Base-by-base conservation (phyloP, 2,797 vertebrate species). In the Allobates femoralis region DNA sequence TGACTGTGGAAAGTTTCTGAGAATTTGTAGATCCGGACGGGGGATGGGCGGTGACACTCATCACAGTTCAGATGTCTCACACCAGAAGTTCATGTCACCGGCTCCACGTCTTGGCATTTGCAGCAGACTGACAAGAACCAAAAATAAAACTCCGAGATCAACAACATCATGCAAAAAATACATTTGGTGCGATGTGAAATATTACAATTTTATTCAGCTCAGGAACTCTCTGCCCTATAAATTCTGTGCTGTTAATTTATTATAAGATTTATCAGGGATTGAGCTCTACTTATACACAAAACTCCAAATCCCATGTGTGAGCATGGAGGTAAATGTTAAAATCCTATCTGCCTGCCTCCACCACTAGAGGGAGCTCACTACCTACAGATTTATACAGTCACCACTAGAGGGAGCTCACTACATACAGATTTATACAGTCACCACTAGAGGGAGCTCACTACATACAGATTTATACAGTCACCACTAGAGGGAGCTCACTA, bases 21-120 rank as follows among this genome's bases (percentile, higher is more conserved):
- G 53, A 58, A 46, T 56, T 66, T 77, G 62, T 69, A 67, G 58
- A 51, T 69, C 50, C 46, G 50, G 37, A 16, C n/a, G 73, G 56
- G 64, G 67, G 53, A 67, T 73, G 56, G 66, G 60, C 21, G 71
- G 34, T 37, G 64, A 73, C 53, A 60, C 86, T 60, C 11, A 62
- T 87, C 79, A 56, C 85, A 86, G 85, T 86, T 86, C 81, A 87
- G 80, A 83, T 83, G 86, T 87, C 81, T 84, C 86, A 46, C 86
- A 84, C 66, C 82, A 84, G 86, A 84, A 37, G 81, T 78, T 80
- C 11, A 37, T 41, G 60, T 69, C 34, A 37, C 60, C 67, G 32
- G 30, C 81, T 62, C 66, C 62, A 18, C 46, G 50, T 87, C 81
- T 87, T 87, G 86, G 86, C 51, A 74, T 84, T 23, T 73, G 26